Conservation (phyloP, 2,797 vertebrate species). For the Distichodus sexfasciatus region DNA sequence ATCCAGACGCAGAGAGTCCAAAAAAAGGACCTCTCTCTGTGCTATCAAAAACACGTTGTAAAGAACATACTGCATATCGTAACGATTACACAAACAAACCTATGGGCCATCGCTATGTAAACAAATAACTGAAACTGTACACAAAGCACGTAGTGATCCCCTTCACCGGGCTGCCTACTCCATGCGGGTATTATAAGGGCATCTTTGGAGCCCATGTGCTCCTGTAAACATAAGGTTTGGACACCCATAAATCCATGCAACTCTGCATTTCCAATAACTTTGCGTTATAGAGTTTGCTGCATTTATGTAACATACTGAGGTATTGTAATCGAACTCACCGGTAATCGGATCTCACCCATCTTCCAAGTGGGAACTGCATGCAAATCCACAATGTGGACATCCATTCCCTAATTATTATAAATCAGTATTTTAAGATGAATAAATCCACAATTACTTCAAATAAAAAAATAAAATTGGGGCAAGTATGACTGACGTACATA, state of each 20-base stretch:
- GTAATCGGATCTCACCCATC: too few relatives aligned
- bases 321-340: too few relatives aligned
- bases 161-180: conserved; percentile 12
- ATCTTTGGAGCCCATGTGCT: not conserved
- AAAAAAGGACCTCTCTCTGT: not conserved
- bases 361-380: conserved; percentile 1
- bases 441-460: too few relatives aligned
- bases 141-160: conserved; percentile 19
- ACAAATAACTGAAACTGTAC: not conserved
- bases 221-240: not conserved
- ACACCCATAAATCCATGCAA: too few relatives aligned
- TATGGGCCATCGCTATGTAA: too few relatives aligned
- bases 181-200: not conserved
- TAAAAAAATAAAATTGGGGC: too few relatives aligned
- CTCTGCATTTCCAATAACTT: too few relatives aligned
- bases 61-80: too few relatives aligned
- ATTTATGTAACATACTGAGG: too few relatives aligned
- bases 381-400: conserved; percentile 8
- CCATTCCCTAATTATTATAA: not conserved
- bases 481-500: too few relatives aligned
- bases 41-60: not conserved
- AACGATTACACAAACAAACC: too few relatives aligned
- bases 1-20: not conserved
- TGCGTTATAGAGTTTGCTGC: too few relatives aligned
- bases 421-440: not conserved